phyloP scores from a whole-genome alignment of 2,888 invertebrate genomes.

The Synergus laeviventris region DNA sequence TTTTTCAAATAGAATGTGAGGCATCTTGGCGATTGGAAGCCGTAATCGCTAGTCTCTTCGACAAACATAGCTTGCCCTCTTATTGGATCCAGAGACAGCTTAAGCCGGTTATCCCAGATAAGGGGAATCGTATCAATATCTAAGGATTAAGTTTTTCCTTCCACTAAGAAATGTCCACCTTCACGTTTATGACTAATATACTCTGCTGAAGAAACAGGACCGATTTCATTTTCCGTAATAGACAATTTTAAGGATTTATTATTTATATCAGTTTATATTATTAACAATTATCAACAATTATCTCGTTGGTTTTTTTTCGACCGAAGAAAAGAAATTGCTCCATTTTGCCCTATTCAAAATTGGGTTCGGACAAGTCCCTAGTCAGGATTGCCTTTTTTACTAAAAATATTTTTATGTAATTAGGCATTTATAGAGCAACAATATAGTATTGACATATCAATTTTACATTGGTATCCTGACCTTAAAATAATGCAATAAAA shows the following conservation, averaged over 20 bases:
- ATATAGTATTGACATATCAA: too few species aligned
- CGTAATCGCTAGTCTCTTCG: slow-evolving; percentile 38
- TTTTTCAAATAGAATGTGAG: slow-evolving; percentile 20
- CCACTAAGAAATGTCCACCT: slow-evolving; percentile 7
- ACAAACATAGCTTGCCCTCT: slow-evolving; percentile 37
- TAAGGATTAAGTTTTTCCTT: slow-evolving; percentile 38
- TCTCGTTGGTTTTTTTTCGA: too few species aligned
- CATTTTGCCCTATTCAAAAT: too few species aligned
- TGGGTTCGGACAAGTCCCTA: too few species aligned
- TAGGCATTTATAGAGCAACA: too few species aligned
- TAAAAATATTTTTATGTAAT: too few species aligned
- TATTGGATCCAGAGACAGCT: slow-evolving; percentile 39
- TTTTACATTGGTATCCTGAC: too few species aligned
- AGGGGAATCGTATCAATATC: slow-evolving; percentile 40
- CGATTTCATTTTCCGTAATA: slow-evolving; percentile 5
- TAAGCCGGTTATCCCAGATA: slow-evolving; percentile 36
- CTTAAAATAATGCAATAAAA: too few species aligned
- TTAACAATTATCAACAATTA: too few species aligned
- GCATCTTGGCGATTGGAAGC: slow-evolving; percentile 35
- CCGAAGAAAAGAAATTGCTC: too few species aligned
- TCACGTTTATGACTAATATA: slow-evolving; percentile 32
- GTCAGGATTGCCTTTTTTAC: too few species aligned
- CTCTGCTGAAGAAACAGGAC: not conserved
- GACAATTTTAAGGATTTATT: not conserved
- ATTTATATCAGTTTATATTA: too few species aligned